Conservation (phyloP, 2,113 vertebrate species). For the Acrocephalus arundinaceus region DNA sequence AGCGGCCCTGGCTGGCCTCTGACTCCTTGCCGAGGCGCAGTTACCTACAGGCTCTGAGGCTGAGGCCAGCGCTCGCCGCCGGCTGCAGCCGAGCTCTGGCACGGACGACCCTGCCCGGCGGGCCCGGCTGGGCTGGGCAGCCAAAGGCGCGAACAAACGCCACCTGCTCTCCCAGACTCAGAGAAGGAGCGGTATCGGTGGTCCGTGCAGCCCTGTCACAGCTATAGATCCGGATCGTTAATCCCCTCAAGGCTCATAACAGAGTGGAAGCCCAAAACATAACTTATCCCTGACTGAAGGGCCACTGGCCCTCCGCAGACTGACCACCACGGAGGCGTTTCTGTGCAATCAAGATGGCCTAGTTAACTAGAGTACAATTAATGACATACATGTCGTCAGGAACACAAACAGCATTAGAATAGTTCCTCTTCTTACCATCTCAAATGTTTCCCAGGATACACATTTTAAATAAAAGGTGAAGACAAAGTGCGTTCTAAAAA, state of each 20-base stretch:
- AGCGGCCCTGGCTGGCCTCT: neutral
- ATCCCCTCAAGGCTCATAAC: neutral
- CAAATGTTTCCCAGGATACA: neutral
- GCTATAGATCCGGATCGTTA: neutral
- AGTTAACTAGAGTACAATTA: neutral
- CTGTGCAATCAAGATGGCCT: neutral
- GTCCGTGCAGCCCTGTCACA: neutral
- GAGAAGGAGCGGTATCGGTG: rapidly evolving
- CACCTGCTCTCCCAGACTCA: rapidly evolving
- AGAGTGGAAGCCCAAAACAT: neutral
- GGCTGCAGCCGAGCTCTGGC: neutral
- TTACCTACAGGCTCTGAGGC: rapidly evolving
- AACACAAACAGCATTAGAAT: neutral
- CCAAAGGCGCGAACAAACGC: neutral
- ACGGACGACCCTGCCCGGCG: rapidly evolving
- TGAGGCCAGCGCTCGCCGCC: neutral
- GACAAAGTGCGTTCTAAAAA: neutral
- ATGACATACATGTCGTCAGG: rapidly evolving
- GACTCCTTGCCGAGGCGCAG: rapidly evolving
- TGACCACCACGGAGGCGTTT: neutral
- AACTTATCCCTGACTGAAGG: neutral
- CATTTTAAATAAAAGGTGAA: neutral
- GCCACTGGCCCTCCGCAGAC: rapidly evolving
- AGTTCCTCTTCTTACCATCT: neutral
- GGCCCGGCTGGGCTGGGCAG: neutral